phyloP scores from a whole-genome alignment of 2,888 invertebrate species.

The Cabera pusaria region DNA sequence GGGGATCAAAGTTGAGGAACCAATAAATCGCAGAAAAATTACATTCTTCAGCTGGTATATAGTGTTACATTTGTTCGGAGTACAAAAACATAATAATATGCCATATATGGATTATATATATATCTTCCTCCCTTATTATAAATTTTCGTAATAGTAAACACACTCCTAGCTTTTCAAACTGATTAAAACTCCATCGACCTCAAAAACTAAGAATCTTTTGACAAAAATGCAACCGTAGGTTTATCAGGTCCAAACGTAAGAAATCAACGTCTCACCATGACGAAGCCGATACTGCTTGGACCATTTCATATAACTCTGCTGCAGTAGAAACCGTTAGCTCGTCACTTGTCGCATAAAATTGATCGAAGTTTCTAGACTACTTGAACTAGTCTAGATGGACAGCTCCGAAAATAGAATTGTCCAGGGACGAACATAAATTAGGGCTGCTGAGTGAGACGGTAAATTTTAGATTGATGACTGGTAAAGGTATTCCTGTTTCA shows the following conservation, averaged over 20 bases:
- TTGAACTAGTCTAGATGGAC: not conserved
- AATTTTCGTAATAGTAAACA: no score
- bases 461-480: slow-evolving; percentile 23
- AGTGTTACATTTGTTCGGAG: no score
- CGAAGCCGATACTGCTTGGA: not conserved
- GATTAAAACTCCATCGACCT: no score
- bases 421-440: slow-evolving; percentile 20
- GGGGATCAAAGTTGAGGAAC: no score
- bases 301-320: not conserved
- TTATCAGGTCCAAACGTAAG: not conserved
- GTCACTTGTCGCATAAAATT: slow-evolving; percentile 3
- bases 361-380: slow-evolving; percentile 5
- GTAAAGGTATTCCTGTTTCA: slow-evolving; percentile 26
- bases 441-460: slow-evolving; percentile 9
- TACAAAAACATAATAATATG: no score
- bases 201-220: no score
- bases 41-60: no score
- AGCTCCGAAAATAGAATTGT: slow-evolving; percentile 16
- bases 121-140: no score
- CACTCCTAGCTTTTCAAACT: no score
- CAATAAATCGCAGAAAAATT: no score
- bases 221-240: no score
- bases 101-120: no score
- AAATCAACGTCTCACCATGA: slow-evolving; percentile 1
- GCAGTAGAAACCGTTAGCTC: slow-evolving; percentile 8